Base-by-base conservation (phyloP, 2,113 vertebrate species). In the Spilogale gracilis region DNA sequence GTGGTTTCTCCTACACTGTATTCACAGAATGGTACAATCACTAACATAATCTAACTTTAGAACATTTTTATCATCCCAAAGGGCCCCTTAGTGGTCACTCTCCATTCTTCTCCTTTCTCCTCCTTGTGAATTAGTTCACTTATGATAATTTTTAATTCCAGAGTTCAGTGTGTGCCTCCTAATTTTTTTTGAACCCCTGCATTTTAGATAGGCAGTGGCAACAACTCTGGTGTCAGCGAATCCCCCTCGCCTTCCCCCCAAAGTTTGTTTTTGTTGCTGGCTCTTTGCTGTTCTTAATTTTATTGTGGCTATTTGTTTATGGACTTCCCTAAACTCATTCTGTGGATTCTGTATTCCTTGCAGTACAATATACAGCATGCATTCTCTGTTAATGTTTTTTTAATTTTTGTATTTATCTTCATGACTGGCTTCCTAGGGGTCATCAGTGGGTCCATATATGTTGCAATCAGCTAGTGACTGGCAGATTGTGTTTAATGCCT, bases 161-260 rank as follows among this genome's bases (percentile, higher is more conserved):
- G 30, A 74, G 10, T 56, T 43, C n/a, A 58, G 38, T 71, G 25
- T 7, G 12, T 17, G 65, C 14, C 25, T 82, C 52, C 8, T 56
- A 32, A 50, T 38, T 45, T 91, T 52, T 32, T 38, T 69, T 91
- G 52, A 45, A 69, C 69, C 63, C 14, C 56, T 11, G 52, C 45
- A 92, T 92, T 71, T 21, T 71, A 17, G 79, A 6, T 58, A 23
- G 32, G 30, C 65, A n/a, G 45, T 71, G 30, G 38, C 45, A 56
- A 12, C 13, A 92, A 71, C 63, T 45, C 52, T 17, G 10, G 5
- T 45, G n/a, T 71, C 50, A 45, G 30, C 25, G 45, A 13, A 48
- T 20, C 18, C 17, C 30, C 7, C 12, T 13, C 11, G 9, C 27
- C 5, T 9, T 32, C 5, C 3, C 21, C 11, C 1, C 11, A 14